These are phyloP conservation scores for Notodonta dromedarius DNA, from an alignment of 2,888 invertebrate genomes.

Conservation along the genomic window DNA sequence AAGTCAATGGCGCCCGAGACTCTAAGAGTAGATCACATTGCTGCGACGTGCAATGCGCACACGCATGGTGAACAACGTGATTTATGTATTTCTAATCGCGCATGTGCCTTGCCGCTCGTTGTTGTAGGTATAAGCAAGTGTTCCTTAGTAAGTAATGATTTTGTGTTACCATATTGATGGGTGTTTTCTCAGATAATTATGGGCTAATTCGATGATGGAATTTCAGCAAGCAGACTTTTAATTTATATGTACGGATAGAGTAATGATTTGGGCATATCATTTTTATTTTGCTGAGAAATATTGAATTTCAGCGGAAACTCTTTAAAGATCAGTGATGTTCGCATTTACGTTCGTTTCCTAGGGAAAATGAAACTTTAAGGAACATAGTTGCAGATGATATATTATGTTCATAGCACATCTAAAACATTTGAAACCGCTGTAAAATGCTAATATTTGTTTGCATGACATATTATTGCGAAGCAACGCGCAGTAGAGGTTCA, in stretches of 20 bases:
- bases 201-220: background rate
- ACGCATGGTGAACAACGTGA: conserved; percentile 66
- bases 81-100: conserved; percentile 62
- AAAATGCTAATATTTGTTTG: background rate
- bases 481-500: conserved; percentile 26
- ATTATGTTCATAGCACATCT: background rate
- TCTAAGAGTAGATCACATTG: conserved; percentile 47
- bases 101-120: conserved; percentile 42
- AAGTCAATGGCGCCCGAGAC: conserved; percentile 30
- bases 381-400: conserved; percentile 5
- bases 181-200: conserved; percentile 22
- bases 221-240: background rate
- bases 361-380: too few species aligned
- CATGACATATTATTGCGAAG: background rate
- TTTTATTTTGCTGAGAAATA: too few species aligned
- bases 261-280: too few species aligned
- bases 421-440: background rate
- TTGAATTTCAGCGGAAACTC: too few species aligned
- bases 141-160: background rate
- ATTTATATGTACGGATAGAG: too few species aligned
- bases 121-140: conserved; percentile 54
- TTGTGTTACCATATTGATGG: conserved; percentile 12
- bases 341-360: too few species aligned
- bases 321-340: too few species aligned
- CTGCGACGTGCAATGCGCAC: conserved; percentile 38